Base-by-base conservation (phyloP, 2,797 vertebrate species). In the Danio tinwini region DNA sequence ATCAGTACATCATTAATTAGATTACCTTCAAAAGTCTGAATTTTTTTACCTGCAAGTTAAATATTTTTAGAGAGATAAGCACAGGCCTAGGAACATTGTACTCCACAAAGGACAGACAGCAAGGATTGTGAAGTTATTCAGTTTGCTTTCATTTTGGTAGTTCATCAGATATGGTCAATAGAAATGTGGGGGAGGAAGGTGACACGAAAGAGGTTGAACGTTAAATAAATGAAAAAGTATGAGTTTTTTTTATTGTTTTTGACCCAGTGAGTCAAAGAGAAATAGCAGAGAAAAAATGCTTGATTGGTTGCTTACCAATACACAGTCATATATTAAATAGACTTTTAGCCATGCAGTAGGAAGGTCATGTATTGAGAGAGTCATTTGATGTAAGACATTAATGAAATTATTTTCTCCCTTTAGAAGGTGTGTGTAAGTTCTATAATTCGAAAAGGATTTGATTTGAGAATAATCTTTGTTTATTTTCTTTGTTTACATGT, bases 351-450 rank as follows among this genome's bases (percentile, higher is more conserved):
- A 53, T 49, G 5, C 12, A 73, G 29, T 29, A 3, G 29, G 29
- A 29, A 73, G 50, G 69, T 64, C 56, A 45, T 62, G 6, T 12
- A 39, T 19, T 70, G 17, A 52, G 40, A 42, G 17, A 21, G 40
- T 40, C 12, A 45, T 78, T 70, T 78, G 37, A 78, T 52, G 56
- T 71, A 10, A 7, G 9, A 42, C 19, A 61, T 61, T 19, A 74
- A 49, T 13, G 71, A 45, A 59, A 74, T 17, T 29, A 7, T 62
- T 39, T 17, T 10, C 56, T 52, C 45, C 29, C 29, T 29, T 29
- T 29, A 29, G 29, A 29, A 1, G 29, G 29, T 29, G 29, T n/a
- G n/a, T n/a, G n/a, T 29, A 29, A 29, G 3, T 29, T 29, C 29
- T 29, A 29, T 29, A 29, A 29, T 1, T 29, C n/a, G n/a, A n/a